These are phyloP conservation scores for Montipora sp. DNA, from an alignment of 64 coral and sea anemone genomes.

Conservation along the genomic window DNA sequence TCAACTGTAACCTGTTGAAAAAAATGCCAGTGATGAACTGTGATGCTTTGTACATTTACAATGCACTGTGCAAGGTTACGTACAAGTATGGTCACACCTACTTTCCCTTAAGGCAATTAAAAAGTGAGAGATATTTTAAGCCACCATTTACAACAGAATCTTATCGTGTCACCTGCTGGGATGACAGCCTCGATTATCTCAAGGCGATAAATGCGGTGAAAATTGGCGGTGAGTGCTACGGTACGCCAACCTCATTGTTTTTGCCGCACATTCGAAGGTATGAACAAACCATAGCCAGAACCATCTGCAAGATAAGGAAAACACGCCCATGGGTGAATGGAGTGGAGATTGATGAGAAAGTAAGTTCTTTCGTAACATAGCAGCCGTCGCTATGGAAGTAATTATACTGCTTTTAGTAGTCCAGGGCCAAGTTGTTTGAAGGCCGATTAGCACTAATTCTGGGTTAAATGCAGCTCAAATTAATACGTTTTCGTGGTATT, in stretches of 20 bases:
- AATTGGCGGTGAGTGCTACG: not conserved
- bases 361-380: not conserved
- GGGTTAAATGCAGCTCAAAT: too few relatives aligned
- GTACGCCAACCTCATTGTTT: not conserved
- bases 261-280: constrained; percentile 28
- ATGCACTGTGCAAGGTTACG: constrained; percentile 16
- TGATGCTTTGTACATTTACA: constrained; percentile 52
- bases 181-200: constrained; percentile 12
- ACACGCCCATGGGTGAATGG: not conserved
- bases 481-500: too few relatives aligned
- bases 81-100: constrained; percentile 36
- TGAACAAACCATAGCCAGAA: constrained; percentile 27
- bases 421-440: too few relatives aligned
- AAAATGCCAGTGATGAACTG: not conserved
- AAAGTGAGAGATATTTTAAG: not conserved
- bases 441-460: too few relatives aligned
- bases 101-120: not conserved
- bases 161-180: constrained; percentile 20
- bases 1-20: not conserved
- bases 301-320: constrained; percentile 20
- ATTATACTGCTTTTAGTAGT: too few relatives aligned
- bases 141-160: not conserved
- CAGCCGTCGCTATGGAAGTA: too few relatives aligned
- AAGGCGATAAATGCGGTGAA: not conserved
- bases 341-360: constrained; percentile 23